Evolutionary conservation across 2,888 invertebrate genomes (phyloP).

Genomic region (Clusia tigrina): DNA sequence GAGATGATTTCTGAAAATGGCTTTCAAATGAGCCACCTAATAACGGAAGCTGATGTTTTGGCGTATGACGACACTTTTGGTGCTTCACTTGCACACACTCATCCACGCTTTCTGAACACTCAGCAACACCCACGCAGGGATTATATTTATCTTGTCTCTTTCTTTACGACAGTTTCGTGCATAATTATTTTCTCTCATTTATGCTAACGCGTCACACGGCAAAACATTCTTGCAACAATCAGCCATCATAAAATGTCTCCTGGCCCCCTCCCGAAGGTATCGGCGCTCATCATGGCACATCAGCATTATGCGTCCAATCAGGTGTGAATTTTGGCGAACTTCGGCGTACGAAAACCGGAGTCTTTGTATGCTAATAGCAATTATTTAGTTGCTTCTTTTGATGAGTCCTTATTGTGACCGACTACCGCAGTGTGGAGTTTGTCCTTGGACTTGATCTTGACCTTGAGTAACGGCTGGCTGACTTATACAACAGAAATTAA

Average conservation of each 20-base stretch:
- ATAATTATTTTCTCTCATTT: constrained; percentile 15
- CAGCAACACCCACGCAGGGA: neutral
- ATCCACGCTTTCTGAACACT: too few relatives aligned
- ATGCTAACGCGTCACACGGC: neutral
- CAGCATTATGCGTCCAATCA: constrained; percentile 24
- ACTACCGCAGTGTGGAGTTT: constrained; percentile 12
- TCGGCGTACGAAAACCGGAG: constrained; percentile 26
- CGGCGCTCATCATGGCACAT: neutral
- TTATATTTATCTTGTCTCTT: neutral
- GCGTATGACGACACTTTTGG: neutral
- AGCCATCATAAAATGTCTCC: neutral
- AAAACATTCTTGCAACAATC: neutral
- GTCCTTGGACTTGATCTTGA: constrained; percentile 38
- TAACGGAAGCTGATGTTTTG: neutral
- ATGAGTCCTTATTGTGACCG: constrained; percentile 11
- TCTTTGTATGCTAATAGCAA: constrained; percentile 29
- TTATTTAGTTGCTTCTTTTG: constrained; percentile 12
- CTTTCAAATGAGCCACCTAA: too few relatives aligned
- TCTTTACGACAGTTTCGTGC: neutral
- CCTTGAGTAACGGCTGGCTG: constrained; percentile 27
- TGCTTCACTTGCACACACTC: neutral
- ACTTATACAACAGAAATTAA: neutral
- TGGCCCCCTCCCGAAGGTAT: neutral
- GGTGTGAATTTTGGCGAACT: constrained; percentile 31
- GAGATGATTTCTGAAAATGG: too few relatives aligned